Conservation (phyloP, 2,113 vertebrate genomes). For the Bubo blakistoni region DNA sequence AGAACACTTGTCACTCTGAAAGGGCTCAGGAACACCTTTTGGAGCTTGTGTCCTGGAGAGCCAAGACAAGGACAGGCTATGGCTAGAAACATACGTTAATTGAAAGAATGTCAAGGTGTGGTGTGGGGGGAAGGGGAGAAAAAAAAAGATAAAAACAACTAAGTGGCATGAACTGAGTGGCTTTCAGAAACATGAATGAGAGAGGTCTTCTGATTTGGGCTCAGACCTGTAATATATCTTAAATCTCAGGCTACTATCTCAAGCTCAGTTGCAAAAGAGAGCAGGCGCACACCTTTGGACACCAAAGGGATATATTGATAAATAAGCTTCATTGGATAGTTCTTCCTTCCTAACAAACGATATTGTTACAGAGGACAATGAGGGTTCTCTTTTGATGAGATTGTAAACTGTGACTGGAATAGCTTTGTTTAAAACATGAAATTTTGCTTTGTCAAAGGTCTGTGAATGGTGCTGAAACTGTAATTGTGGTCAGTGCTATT, state of each 20-base stretch:
- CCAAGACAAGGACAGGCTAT: not conserved
- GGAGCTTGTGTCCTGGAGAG: not conserved
- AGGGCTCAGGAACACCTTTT: not conserved
- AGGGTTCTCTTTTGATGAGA: not conserved
- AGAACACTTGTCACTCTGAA: not conserved
- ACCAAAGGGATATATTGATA: not conserved
- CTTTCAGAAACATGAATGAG: not conserved
- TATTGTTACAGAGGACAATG: not conserved
- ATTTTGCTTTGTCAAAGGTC: not conserved
- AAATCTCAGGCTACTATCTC: not conserved
- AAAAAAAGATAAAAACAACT: not conserved
- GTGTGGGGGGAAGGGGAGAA: too few relatives aligned
- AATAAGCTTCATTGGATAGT: not conserved
- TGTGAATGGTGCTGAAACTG: not conserved
- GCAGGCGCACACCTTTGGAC: not conserved
- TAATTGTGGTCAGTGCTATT: not conserved
- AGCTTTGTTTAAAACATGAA: not conserved
- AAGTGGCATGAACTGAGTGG: not conserved
- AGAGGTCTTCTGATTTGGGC: not conserved
- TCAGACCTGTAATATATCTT: not conserved
- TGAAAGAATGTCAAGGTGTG: not conserved
- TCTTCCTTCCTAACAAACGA: not conserved
- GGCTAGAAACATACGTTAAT: not conserved
- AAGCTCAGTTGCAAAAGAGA: not conserved
- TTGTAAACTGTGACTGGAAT: not conserved